phyloP scores from a whole-genome alignment of 2,113 vertebrate species.

The Calyptommatus sinebrachiatus region DNA sequence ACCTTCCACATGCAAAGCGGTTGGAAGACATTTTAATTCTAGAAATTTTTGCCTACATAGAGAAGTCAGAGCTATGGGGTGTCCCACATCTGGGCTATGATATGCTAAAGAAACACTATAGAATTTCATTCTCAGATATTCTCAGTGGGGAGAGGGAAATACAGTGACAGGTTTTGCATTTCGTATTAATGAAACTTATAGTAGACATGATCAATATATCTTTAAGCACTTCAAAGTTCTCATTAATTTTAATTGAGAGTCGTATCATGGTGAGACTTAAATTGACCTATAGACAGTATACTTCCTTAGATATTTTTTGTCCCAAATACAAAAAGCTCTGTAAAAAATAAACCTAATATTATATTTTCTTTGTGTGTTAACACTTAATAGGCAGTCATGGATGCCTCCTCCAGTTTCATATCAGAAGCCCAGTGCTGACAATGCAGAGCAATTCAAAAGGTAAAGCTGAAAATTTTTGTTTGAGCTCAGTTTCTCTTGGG shows the following conservation, averaged over 20 bases:
- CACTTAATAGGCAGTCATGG: conserved; percentile 74
- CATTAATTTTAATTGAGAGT: not conserved
- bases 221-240: not conserved
- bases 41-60: not conserved
- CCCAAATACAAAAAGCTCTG: not conserved
- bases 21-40: not conserved
- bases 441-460: conserved; percentile 52
- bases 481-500: not conserved
- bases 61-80: not conserved
- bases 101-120: not conserved
- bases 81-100: not conserved
- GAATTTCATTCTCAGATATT: not conserved
- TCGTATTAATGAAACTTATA: not conserved
- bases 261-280: not conserved
- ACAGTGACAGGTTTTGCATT: not conserved
- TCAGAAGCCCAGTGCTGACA: conserved; percentile 24
- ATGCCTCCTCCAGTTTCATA: conserved; percentile 66
- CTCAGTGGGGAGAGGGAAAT: not conserved
- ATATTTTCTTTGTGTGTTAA: conserved; percentile 29
- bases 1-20: not conserved
- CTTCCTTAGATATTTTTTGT: not conserved
- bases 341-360: not conserved
- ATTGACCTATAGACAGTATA: not conserved
- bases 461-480: conserved; percentile 37
- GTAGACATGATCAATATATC: not conserved